Base-by-base conservation (phyloP, 2,113 vertebrate species). In the Sterna hirundo region DNA sequence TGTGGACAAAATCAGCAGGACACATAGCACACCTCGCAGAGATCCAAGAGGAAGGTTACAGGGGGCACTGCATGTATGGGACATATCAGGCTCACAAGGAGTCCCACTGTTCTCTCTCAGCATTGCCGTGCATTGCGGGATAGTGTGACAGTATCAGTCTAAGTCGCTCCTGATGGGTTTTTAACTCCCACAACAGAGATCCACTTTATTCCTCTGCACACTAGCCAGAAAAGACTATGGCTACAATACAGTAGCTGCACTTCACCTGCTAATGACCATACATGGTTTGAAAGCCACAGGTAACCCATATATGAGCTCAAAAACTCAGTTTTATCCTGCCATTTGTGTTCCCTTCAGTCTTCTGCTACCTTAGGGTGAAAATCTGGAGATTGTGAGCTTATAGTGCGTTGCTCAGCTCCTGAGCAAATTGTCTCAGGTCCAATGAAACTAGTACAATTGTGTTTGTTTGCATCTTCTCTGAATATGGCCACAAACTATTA, bases 211-310 rank as follows among this genome's bases (percentile, higher is more conserved):
- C 16, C 21, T 69, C 21, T 60, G 10, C 8, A 12, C 27, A 26
- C 27, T 22, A 61, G 11, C 2, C 38, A 77, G 54, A 69, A 76
- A 82, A 83, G 22, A 49, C 2, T 20, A 27, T 8, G 7, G 15
- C 15, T 72, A 44, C 2, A 38, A 34, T 14, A 32, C 2, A 1
- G 34, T 44, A 65, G 30, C 5, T 68, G 22, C 1, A 0, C 18
- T 90, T 1, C 0, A 42, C 36, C 7, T 55, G 6, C 34, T 82
- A 25, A 60, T 68, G 26, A 52, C 6, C 8, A 11, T 20, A 15
- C 6, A 4, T 27, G 3, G 32, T 58, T 54, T 65, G 46, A 90
- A 90, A 88, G 3, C 6, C 58, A 77, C 13, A 85, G 14, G 7
- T 57, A 65, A 61, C 38, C 10, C 29, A 29, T 7, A 57, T 3